Percentiles rank a stretch among this genome's conserved stretches.
Evolutionary conservation across 2,113 vertebrate species (phyloP).

Genomic region (Zootoca vivipara): DNA sequence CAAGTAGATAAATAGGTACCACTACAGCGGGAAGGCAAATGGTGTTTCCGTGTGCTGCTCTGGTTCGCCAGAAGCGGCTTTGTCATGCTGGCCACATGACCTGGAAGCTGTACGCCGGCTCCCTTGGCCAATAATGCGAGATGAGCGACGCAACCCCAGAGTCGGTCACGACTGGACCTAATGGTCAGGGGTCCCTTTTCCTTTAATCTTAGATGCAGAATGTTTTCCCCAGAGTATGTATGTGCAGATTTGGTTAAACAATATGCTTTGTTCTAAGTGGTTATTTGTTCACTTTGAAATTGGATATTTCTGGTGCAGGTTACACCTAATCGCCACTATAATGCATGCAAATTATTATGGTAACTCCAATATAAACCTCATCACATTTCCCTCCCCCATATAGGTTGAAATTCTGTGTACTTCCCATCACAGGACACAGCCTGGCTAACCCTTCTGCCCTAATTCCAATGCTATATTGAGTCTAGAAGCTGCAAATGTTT

Average conservation of each 20-base stretch:
- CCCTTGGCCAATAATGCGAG: too few species aligned
- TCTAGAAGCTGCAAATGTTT: background rate
- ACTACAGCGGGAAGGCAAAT: too few species aligned
- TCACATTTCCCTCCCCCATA: background rate
- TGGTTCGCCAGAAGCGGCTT: too few species aligned
- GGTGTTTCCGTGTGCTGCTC: too few species aligned
- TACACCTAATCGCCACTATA: background rate
- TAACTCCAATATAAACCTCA: constrained; percentile 11
- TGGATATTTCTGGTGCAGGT: background rate
- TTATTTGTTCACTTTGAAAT: background rate
- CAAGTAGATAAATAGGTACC: too few species aligned
- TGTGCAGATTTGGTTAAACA: background rate
- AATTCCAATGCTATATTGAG: background rate
- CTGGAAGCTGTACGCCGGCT: too few species aligned
- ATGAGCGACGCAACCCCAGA: too few species aligned
- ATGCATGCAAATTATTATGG: constrained; percentile 16
- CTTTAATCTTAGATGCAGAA: background rate
- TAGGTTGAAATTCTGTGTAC: fast-evolving
- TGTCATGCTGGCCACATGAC: too few species aligned
- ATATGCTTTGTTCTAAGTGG: background rate
- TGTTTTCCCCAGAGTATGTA: background rate
- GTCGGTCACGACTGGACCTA: too few species aligned
- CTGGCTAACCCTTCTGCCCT: background rate
- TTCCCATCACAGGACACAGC: constrained; percentile 5
- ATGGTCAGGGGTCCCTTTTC: too few species aligned